Percentiles rank a stretch among this genome's conserved stretches.
Conservation (phyloP, 1,140 invertebrate species). For the Propsilocerus akamusi region DNA sequence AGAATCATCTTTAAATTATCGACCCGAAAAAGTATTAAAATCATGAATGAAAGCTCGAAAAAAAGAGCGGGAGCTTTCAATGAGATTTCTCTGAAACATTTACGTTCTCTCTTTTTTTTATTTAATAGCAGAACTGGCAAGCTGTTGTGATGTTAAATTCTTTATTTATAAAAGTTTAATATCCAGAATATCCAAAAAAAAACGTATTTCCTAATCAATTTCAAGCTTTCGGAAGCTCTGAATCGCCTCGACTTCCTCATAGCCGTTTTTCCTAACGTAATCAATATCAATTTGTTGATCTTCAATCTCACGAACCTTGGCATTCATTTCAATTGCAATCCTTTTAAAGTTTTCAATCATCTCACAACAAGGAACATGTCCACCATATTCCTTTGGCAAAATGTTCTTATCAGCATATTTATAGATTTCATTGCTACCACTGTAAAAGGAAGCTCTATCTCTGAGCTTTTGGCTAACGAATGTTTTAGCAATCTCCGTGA, state of each 20-base stretch:
- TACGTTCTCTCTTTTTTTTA: too few species aligned
- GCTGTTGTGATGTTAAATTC: too few species aligned
- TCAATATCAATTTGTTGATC: slow-evolving; percentile 47
- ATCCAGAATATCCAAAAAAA: too few species aligned
- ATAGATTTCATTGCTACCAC: slow-evolving; percentile 38
- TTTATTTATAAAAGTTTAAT: too few species aligned
- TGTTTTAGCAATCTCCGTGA: slow-evolving; percentile 51
- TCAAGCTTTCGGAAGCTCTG: slow-evolving; percentile 55
- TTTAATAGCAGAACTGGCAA: too few species aligned
- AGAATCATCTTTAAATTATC: too few species aligned
- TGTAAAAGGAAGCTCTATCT: slow-evolving; percentile 46
- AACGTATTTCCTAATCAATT: slow-evolving; percentile 53
- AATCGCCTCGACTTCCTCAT: slow-evolving; percentile 35
- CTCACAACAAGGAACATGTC: slow-evolving; percentile 43
- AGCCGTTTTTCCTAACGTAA: slow-evolving; percentile 31
- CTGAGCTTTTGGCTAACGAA: slow-evolving; percentile 56
- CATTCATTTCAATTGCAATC: neutral
- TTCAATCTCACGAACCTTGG: slow-evolving; percentile 37
- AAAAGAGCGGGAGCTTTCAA: too few species aligned
- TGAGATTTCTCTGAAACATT: too few species aligned
- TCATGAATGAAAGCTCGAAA: too few species aligned
- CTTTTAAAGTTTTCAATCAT: slow-evolving; percentile 53
- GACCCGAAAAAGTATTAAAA: too few species aligned
- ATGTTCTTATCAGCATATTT: slow-evolving; percentile 43
- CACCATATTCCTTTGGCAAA: slow-evolving; percentile 63